phyloP scores from a whole-genome alignment of 2,888 invertebrate genomes.

The Sinelater perroti region DNA sequence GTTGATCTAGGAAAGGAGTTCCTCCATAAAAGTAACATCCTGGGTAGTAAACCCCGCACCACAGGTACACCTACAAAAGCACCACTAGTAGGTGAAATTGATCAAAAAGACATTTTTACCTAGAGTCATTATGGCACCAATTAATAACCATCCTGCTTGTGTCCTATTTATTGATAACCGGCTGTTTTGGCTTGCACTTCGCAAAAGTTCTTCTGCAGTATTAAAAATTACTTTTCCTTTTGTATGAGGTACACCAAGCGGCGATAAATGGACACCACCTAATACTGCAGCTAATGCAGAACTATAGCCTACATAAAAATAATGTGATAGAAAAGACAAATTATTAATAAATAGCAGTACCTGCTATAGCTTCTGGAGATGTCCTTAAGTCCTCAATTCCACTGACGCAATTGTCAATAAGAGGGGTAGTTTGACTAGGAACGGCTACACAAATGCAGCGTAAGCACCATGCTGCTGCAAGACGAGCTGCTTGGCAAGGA shows the following conservation, averaged over 20 bases:
- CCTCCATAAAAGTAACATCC: constrained; percentile 95
- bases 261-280: constrained; percentile 89
- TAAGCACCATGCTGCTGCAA: constrained; percentile 95
- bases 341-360: constrained; percentile 46
- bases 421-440: constrained; percentile 92
- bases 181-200: constrained; percentile 97
- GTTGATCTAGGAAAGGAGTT: constrained; percentile 97
- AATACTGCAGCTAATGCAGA: constrained; percentile 93
- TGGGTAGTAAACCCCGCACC: constrained; percentile 88
- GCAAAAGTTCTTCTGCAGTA: constrained; percentile 93
- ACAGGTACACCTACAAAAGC: constrained; percentile 79
- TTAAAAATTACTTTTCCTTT: constrained; percentile 98
- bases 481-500: constrained; percentile 90
- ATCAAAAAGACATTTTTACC: constrained; percentile 66
- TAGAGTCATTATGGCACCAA: constrained; percentile 95
- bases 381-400: constrained; percentile 89
- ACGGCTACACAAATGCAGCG: constrained; percentile 92
- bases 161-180: constrained; percentile 93
- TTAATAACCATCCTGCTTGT: constrained; percentile 96
- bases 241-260: constrained; percentile 94
- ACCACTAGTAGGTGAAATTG: neutral
- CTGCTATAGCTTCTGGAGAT: constrained; percentile 86
- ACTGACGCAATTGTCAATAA: constrained; percentile 89
- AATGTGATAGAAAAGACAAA: constrained; percentile 23
- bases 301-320: constrained; percentile 94